Percentiles rank a stretch among this genome's conserved stretches.
Evolutionary conservation across 1,140 invertebrate species (phyloP).

Genomic region (Drosophila murphyi): DNA sequence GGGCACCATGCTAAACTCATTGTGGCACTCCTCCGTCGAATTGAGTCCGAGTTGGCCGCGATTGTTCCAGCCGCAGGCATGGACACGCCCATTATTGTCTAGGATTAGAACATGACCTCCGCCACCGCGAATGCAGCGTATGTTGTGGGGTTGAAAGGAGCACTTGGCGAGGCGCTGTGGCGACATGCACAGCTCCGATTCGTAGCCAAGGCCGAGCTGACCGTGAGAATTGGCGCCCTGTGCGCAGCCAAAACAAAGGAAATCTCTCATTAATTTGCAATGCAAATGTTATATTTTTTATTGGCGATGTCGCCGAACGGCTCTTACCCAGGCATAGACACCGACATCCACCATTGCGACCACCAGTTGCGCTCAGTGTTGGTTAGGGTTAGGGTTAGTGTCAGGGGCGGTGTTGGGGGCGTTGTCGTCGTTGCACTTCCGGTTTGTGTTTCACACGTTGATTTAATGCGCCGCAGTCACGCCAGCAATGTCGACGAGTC

Average conservation of each 20-base stretch:
- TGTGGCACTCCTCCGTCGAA: slow-evolving; percentile 64
- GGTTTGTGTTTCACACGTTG: slow-evolving; percentile 74
- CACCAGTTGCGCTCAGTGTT: slow-evolving; percentile 60
- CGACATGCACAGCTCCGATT: slow-evolving; percentile 88
- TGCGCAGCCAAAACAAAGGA: slow-evolving; percentile 52
- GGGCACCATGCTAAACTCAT: slow-evolving; percentile 69
- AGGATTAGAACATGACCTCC: slow-evolving; percentile 91
- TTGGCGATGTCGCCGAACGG: slow-evolving; percentile 14
- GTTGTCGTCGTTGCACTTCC: slow-evolving; percentile 63
- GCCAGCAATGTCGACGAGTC: slow-evolving; percentile 50
- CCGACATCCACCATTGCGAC: slow-evolving; percentile 53
- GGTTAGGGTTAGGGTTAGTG: slow-evolving; percentile 3
- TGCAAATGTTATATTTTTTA: slow-evolving; percentile 51
- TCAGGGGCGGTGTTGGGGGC: slow-evolving; percentile 16
- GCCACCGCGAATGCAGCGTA: slow-evolving; percentile 89
- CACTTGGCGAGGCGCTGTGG: slow-evolving; percentile 86
- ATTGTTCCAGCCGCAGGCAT: slow-evolving; percentile 94
- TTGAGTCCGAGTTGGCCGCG: slow-evolving; percentile 90
- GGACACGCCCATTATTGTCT: slow-evolving; percentile 88
- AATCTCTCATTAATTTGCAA: slow-evolving; percentile 79
- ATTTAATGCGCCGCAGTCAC: slow-evolving; percentile 78
- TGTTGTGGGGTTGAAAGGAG: slow-evolving; percentile 84
- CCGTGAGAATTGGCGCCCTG: slow-evolving; percentile 95
- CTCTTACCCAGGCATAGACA: slow-evolving; percentile 70
- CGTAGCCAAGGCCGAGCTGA: slow-evolving; percentile 89